Evolutionary conservation across 2,113 vertebrate species (phyloP).

Genomic region (Motacilla alba): DNA sequence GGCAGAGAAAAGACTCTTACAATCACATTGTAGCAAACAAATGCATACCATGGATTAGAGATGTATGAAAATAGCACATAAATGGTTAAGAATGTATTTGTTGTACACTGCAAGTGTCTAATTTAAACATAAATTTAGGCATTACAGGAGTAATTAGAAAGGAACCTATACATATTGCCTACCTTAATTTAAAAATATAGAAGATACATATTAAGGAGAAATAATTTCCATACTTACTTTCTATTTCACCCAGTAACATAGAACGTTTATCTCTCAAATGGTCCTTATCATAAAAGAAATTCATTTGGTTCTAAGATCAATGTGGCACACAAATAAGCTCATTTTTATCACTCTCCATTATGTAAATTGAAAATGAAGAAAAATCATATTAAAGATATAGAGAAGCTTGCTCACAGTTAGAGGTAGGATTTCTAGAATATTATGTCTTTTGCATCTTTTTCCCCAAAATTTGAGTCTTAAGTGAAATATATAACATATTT

Average conservation of each 20-base stretch:
- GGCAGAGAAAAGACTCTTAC: background rate
- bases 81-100: background rate
- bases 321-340: background rate
- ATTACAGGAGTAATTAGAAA: background rate
- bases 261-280: background rate
- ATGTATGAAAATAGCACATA: background rate
- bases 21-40: background rate
- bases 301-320: background rate
- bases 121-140: background rate
- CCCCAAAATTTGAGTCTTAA: background rate
- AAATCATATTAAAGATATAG: background rate
- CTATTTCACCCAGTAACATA: background rate
- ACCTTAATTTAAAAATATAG: background rate
- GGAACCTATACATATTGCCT: background rate
- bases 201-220: background rate
- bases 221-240: background rate
- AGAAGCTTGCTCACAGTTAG: background rate
- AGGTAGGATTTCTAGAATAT: background rate
- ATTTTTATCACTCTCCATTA: background rate
- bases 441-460: background rate
- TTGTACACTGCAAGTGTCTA: background rate
- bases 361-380: background rate
- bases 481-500: background rate
- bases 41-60: background rate
- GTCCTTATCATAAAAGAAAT: background rate